A percentile compares a stretch with the other conserved stretches of the same genome.
Conservation (phyloP, 2,888 invertebrate genomes). For the Drosophila kanekoi region DNA sequence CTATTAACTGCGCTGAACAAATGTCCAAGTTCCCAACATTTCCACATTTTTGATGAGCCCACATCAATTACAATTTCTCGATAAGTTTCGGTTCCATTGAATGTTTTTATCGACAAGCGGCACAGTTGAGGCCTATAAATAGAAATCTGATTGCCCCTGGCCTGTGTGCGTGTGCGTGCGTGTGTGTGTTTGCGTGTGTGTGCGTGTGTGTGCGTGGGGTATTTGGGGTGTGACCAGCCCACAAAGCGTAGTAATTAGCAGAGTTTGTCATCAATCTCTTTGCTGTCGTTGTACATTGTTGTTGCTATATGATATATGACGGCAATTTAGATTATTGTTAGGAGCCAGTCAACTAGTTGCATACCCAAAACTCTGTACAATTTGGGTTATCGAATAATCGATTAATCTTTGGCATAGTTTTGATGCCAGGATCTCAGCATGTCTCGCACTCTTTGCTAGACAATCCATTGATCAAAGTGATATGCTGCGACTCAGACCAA, state of each 20-base stretch:
- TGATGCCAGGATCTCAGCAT: neutral
- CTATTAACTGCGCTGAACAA: conserved; percentile 36
- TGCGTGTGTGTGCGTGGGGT: conserved; percentile 8
- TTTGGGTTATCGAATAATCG: neutral
- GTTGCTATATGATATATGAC: conserved; percentile 35
- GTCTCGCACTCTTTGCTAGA: neutral
- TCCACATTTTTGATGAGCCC: conserved; percentile 52
- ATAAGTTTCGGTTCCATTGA: conserved; percentile 45
- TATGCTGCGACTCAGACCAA: too few relatives aligned
- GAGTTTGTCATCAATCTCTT: conserved; percentile 44
- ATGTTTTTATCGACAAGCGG: conserved; percentile 33
- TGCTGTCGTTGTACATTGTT: conserved; percentile 13
- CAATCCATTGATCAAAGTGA: conserved; percentile 1
- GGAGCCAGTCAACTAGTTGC: neutral
- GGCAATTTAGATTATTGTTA: conserved; percentile 25
- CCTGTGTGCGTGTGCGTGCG: neutral
- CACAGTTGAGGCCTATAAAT: conserved; percentile 38
- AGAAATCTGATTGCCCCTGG: conserved; percentile 14
- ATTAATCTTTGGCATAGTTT: neutral
- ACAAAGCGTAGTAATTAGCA: conserved; percentile 54
- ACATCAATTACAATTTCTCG: conserved; percentile 51
- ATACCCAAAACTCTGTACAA: too few relatives aligned
- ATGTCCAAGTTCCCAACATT: conserved; percentile 52
- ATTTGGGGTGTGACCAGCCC: conserved; percentile 40
- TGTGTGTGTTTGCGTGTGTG: conserved; percentile 1